Percentiles rank a stretch among this genome's conserved stretches.
Conservation (phyloP, 2,888 invertebrate species). For the Hypercompe scribonia region DNA sequence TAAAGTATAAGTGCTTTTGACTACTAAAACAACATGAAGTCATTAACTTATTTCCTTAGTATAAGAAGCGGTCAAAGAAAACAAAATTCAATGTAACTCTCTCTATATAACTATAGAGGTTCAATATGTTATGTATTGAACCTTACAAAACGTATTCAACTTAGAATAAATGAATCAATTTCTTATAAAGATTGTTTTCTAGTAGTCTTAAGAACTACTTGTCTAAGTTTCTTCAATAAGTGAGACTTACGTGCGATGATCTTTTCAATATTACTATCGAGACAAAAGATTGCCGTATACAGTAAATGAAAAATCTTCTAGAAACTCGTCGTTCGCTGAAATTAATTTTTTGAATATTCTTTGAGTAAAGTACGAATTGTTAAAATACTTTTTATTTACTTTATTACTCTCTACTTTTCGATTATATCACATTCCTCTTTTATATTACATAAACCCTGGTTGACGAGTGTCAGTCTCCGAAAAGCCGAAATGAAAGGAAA, state of each 20-base stretch:
- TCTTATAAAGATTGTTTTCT: not conserved
- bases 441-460: not conserved
- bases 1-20: not conserved
- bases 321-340: too few relatives aligned
- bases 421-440: not conserved
- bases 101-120: too few relatives aligned
- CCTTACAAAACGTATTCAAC: too few relatives aligned
- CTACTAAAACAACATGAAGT: not conserved
- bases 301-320: not conserved
- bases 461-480: not conserved
- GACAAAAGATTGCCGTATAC: too few relatives aligned
- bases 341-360: not conserved
- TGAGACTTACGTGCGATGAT: not conserved
- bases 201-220: too few relatives aligned
- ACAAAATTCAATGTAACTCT: too few relatives aligned
- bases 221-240: too few relatives aligned
- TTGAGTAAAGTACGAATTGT: not conserved
- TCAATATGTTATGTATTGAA: too few relatives aligned
- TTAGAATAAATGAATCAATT: not conserved
- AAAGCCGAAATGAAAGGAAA: not conserved
- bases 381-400: not conserved
- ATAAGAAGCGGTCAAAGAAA: too few relatives aligned
- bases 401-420: not conserved
- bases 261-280: too few relatives aligned
- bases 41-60: too few relatives aligned